phyloP scores from a whole-genome alignment of 2,888 invertebrate species.

The Hyles lineata region DNA sequence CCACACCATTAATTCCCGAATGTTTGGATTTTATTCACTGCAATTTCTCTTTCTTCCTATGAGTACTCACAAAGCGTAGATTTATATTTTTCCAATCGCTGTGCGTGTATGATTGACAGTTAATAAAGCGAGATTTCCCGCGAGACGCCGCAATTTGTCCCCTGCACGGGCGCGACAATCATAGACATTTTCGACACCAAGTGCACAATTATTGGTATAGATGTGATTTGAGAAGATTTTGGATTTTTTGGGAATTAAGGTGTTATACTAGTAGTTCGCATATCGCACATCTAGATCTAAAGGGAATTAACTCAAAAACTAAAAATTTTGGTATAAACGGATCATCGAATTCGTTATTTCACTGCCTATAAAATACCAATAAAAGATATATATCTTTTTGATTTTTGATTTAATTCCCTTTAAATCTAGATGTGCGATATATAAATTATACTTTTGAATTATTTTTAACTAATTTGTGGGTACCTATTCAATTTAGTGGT shows the following conservation, averaged over 20 bases:
- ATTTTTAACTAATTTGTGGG: too few species aligned
- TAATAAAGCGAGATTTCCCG: conserved; percentile 80
- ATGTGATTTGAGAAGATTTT: conserved; percentile 1
- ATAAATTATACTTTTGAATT: too few species aligned
- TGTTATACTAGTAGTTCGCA: not conserved
- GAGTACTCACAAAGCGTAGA: not conserved
- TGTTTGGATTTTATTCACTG: not conserved
- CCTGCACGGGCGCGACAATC: conserved; percentile 36
- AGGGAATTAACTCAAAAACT: too few species aligned
- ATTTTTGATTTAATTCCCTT: too few species aligned
- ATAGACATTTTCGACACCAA: conserved; percentile 26
- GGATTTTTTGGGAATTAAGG: not conserved
- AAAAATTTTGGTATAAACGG: too few species aligned
- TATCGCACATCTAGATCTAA: too few species aligned
- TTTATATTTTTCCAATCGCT: conserved; percentile 33
- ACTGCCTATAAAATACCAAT: too few species aligned
- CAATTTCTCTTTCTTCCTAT: not conserved
- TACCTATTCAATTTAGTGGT: too few species aligned
- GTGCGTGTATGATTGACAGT: conserved; percentile 71
- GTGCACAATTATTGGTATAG: not conserved
- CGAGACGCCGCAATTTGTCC: conserved; percentile 69
- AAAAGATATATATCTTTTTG: too few species aligned
- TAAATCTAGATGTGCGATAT: too few species aligned
- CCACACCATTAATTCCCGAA: too few species aligned
- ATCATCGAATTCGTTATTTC: too few species aligned